These are phyloP conservation scores for Telmatochromis bifrenatus DNA, from an alignment of 2,113 vertebrate species.

Conservation along the genomic window DNA sequence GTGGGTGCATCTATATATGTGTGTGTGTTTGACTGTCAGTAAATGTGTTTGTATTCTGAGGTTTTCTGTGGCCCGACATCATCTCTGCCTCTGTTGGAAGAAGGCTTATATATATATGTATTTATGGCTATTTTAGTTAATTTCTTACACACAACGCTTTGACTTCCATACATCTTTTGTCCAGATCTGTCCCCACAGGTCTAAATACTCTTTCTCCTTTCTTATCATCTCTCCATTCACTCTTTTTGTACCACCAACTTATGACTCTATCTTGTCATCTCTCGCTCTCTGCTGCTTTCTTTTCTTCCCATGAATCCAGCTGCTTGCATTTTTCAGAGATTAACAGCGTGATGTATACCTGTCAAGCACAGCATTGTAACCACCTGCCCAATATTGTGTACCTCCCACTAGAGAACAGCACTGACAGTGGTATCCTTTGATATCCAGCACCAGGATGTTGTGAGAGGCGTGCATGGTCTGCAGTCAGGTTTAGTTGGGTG, in stretches of 20 bases:
- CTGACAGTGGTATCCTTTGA: neutral
- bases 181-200: neutral
- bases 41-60: neutral
- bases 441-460: neutral
- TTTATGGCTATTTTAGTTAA: neutral
- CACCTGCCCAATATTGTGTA: neutral
- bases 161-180: neutral
- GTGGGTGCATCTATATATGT: conserved; percentile 12
- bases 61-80: neutral
- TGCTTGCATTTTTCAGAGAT: neutral
- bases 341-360: neutral
- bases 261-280: neutral
- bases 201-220: neutral
- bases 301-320: neutral
- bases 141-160: neutral
- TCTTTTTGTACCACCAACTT: neutral
- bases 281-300: neutral
- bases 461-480: neutral
- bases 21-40: neutral
- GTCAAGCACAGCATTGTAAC: neutral
- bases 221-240: neutral
- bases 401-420: neutral
- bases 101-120: neutral
- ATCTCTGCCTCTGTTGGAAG: neutral
- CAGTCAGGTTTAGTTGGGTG: neutral